Percentiles rank a stretch among this genome's conserved stretches.
Conservation (phyloP, 2,797 vertebrate genomes). For the Eurystomus glaucurus region DNA sequence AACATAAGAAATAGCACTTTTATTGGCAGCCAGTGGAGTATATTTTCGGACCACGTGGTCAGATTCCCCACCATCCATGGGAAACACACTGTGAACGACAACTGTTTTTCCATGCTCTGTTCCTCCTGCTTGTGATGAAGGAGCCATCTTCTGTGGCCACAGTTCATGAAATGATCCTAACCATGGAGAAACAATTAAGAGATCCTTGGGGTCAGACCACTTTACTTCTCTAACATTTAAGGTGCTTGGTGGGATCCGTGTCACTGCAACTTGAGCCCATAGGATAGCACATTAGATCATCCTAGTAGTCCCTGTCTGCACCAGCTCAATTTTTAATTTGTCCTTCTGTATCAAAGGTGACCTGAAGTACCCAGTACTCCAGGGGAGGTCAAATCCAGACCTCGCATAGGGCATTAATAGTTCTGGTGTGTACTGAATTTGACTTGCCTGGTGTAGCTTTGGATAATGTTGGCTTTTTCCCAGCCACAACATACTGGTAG, state of each 20-base stretch:
- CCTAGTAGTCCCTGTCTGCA: neutral
- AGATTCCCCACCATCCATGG: conserved; percentile 43
- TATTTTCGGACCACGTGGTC: conserved; percentile 63
- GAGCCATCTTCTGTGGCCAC: neutral
- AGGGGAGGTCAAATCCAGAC: neutral
- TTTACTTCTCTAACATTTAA: neutral
- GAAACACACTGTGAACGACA: conserved; percentile 56
- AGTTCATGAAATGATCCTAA: neutral
- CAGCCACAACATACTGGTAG: neutral
- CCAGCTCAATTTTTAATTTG: neutral
- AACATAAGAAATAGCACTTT: conserved; percentile 50
- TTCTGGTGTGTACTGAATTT: conserved; percentile 30
- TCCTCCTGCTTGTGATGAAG: neutral
- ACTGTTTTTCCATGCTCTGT: conserved; percentile 43
- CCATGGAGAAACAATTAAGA: neutral
- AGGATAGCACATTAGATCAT: neutral
- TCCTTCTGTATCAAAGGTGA: neutral
- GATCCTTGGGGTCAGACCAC: neutral
- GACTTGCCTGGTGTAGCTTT: neutral
- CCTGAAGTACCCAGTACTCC: neutral
- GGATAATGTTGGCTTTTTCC: conserved; percentile 6
- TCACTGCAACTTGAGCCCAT: neutral
- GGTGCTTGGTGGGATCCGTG: neutral
- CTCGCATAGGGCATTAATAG: conserved; percentile 28
- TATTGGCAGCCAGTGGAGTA: conserved; percentile 2